Percentiles rank a stretch among this genome's conserved stretches.
These are phyloP conservation scores for Stenodera caucasica DNA, from an alignment of 2,888 invertebrate genomes.

Conservation along the genomic window DNA sequence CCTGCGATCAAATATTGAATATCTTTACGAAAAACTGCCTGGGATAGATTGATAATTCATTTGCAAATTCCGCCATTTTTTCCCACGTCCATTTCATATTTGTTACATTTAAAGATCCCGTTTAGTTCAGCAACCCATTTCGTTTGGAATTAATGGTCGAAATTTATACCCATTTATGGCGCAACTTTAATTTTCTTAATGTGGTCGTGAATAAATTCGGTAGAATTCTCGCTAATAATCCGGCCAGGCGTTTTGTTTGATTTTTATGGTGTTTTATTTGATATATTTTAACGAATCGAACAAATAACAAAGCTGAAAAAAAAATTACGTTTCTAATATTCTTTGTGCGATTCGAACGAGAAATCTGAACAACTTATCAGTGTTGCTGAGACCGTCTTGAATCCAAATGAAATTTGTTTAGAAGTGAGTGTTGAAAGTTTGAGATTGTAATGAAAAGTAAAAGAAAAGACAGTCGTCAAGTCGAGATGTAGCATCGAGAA, in stretches of 20 bases:
- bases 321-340: not conserved
- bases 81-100: not conserved
- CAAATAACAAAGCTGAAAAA: not conserved
- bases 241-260: not conserved
- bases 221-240: not conserved
- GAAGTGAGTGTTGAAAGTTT: not conserved
- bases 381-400: not conserved
- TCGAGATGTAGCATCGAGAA: not conserved
- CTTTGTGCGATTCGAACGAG: not conserved
- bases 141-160: not conserved
- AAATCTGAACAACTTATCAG: not conserved
- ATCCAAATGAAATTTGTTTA: constrained; percentile 2
- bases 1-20: not conserved
- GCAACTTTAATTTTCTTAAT: not conserved
- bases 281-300: not conserved
- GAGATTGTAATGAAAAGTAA: not conserved
- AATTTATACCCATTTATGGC: not conserved
- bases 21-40: not conserved
- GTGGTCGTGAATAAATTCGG: not conserved
- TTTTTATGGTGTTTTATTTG: not conserved
- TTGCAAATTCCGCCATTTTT: not conserved
- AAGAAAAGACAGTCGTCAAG: too few species aligned
- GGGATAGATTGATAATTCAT: not conserved
- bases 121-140: too few species aligned
- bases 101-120: too few species aligned